Conservation (phyloP, 2,888 invertebrate genomes). For the Mystacides longicornis region DNA sequence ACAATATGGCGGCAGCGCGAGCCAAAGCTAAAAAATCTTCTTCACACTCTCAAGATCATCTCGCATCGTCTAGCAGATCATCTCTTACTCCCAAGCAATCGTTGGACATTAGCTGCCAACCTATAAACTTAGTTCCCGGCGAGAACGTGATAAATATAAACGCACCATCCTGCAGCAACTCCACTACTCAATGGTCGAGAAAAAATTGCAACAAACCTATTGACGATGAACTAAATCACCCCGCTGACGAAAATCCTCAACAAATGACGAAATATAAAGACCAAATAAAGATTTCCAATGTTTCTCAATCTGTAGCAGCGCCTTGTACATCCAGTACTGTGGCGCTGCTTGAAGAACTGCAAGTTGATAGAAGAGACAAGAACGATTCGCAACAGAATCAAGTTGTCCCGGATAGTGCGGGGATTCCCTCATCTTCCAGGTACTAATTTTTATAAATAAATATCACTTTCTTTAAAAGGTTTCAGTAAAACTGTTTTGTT, state of each 20-base stretch:
- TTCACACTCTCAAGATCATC: background rate
- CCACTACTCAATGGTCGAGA: background rate
- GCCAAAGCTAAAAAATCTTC: conserved; percentile 24
- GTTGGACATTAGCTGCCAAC: background rate
- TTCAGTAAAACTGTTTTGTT: no score
- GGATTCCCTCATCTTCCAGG: background rate
- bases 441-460: no score
- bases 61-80: conserved; percentile 4
- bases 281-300: background rate
- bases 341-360: background rate
- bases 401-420: background rate
- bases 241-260: no score
- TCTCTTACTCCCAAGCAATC: conserved; percentile 3
- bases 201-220: background rate
- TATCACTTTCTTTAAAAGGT: no score
- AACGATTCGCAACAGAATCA: background rate
- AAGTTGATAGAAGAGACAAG: background rate
- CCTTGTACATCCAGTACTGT: background rate
- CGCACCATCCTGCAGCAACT: background rate
- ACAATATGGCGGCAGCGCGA: conserved; percentile 50
- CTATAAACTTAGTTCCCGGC: no score
- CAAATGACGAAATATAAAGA: background rate
- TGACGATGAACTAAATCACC: background rate
- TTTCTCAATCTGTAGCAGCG: no score
- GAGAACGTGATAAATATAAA: background rate